Base-by-base conservation (phyloP, 1,140 invertebrate species). In the Drosophila arawakana region DNA sequence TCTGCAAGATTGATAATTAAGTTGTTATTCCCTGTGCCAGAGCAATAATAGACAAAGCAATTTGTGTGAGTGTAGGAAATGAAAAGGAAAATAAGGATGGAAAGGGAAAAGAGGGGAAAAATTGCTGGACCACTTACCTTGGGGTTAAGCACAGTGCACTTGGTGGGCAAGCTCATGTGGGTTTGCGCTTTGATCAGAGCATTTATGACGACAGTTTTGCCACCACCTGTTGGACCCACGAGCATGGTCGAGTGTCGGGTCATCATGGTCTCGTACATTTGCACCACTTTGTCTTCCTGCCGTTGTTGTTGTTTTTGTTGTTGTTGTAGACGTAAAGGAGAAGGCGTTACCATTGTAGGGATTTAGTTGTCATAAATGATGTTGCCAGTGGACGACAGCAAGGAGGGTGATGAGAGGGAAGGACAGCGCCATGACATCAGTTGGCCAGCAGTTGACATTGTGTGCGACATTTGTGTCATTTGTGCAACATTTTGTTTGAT, bases 181-280 rank as follows among this genome's bases (percentile, higher is more conserved):
- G 94, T 96, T 93, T 97, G 97, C n/a, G 97, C 95, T 86, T 95
- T 95, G 55, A 95, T 95, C 25, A 98, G 93, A 5, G 95, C 95
- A 86, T 97, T 94, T 72, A 98, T 95, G 13, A 98, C 95, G 8
- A 97, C 96, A 10, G 96, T 95, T 93, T 98, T 98, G 13, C 97
- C 97, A 39, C 97, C 97, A 49, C 97, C 97, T 21, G 97, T 98
- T 18, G 97, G 97, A 1, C 97, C 98, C 7, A 98, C 96, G 39
- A 98, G 85, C 97, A 98, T 98, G 8, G 96, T 96, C 21, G 96
- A 97, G 92, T 98, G 97, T 46, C 97, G 94, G 1, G 96, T 98
- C 96, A 97, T 97, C 97, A 98, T 98, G 2, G 97, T 97, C 93
- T 98, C 97, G 86, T 98, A 98, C 82, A 98, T 84, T 93, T 98